These are phyloP conservation scores for Drosophila antonietae DNA, from an alignment of 2,888 invertebrate genomes.

Conservation along the genomic window DNA sequence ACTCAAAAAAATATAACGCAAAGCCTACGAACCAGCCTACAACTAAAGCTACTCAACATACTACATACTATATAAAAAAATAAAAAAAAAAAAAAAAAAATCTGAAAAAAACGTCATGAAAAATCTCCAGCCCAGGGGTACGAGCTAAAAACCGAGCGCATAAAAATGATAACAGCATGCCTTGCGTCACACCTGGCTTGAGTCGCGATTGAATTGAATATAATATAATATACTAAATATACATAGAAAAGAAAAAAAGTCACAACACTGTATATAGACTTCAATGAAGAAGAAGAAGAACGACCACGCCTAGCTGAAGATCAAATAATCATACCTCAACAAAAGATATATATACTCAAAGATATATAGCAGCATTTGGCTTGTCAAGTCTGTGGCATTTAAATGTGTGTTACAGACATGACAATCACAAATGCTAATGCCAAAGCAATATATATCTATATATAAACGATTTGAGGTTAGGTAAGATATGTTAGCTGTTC, in stretches of 20 bases:
- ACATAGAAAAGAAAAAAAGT: constrained; percentile 25
- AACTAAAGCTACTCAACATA: constrained; percentile 36
- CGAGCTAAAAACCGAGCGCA: constrained; percentile 68
- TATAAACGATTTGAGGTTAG: constrained; percentile 56
- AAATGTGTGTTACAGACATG: constrained; percentile 64
- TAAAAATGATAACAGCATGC: constrained; percentile 64
- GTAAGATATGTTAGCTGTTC: constrained; percentile 64
- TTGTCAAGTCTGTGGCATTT: constrained; percentile 64
- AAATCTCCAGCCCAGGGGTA: constrained; percentile 70
- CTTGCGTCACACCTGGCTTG: constrained; percentile 80
- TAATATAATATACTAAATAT: constrained; percentile 16
- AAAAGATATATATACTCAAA: constrained; percentile 3
- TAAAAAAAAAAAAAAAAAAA: constrained; percentile 11
- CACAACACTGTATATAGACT: constrained; percentile 72
- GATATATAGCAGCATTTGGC: constrained; percentile 41
- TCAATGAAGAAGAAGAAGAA: constrained; percentile 25
- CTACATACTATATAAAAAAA: constrained; percentile 32
- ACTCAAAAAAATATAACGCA: constrained; percentile 49
- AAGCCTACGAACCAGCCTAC: constrained; percentile 44
- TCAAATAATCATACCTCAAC: constrained; percentile 36
- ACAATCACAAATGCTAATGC: constrained; percentile 49
- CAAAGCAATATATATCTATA: constrained; percentile 3
- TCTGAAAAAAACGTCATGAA: constrained; percentile 33
- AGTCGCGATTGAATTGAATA: constrained; percentile 80
- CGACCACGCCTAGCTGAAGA: constrained; percentile 29